These are phyloP conservation scores for Cyrtodaria siliqua DNA, from an alignment of 2,888 invertebrate genomes.

Conservation along the genomic window DNA sequence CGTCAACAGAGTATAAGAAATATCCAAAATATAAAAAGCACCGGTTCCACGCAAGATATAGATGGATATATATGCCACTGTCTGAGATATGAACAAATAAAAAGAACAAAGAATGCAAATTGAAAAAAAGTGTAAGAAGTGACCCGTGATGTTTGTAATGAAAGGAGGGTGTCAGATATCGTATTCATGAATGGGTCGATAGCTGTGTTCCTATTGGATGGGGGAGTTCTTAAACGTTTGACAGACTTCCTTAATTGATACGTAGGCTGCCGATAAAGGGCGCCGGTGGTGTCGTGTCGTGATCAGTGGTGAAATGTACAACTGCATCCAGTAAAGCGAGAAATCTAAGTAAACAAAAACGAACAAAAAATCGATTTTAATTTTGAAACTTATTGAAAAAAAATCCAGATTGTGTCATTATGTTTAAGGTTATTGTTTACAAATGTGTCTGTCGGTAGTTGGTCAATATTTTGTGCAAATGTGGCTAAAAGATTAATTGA, in stretches of 20 bases:
- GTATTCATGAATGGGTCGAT: slow-evolving; percentile 43
- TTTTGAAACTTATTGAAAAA: slow-evolving; percentile 9
- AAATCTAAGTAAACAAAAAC: slow-evolving; percentile 43
- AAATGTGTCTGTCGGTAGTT: not conserved
- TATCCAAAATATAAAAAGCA: no score
- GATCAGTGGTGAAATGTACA: no score
- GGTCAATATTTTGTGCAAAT: slow-evolving; percentile 1
- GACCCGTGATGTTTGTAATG: slow-evolving; percentile 42
- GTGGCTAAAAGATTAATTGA: slow-evolving; percentile 35
- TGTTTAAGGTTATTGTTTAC: slow-evolving; percentile 27
- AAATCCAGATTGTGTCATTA: slow-evolving; percentile 30
- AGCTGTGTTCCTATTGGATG: slow-evolving; percentile 42
- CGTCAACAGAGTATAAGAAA: no score
- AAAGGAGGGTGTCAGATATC: slow-evolving; percentile 37
- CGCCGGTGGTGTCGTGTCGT: not conserved
- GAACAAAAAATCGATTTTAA: slow-evolving; percentile 14
- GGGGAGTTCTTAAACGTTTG: slow-evolving; percentile 26
- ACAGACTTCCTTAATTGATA: slow-evolving; percentile 60
- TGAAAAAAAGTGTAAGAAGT: slow-evolving; percentile 53
- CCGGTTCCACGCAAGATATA: no score
- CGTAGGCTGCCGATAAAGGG: slow-evolving; percentile 11
- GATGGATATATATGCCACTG: no score
- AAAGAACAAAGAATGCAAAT: slow-evolving; percentile 24
- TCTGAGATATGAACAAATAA: slow-evolving; percentile 2
- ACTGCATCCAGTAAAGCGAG: slow-evolving; percentile 20